Base-by-base conservation (phyloP, 2,113 vertebrate genomes). In the Apodemus speciosus region DNA sequence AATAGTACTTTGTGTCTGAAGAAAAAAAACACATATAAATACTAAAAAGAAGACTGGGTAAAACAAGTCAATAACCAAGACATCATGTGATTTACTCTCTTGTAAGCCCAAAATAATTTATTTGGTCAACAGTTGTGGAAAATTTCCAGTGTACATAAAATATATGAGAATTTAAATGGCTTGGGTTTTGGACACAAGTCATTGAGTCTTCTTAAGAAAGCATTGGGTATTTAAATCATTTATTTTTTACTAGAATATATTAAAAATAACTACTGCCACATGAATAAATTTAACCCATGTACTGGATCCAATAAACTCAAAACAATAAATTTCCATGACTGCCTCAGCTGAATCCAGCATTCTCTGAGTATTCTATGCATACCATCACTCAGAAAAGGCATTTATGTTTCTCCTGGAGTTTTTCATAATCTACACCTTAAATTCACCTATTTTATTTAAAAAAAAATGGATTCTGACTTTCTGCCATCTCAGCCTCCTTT, bases 51-150 rank as follows among this genome's bases (percentile, higher is more conserved):
- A 85, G 85, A 87, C 2, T 79, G n/a, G 9, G 92, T 51, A 93
- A 87, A 91, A 9, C 46, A 35, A 87, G 38, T 73, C n/a, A 56
- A 35, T 84, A 93, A 93, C 62, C 53, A 91, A 86, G 40, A 94
- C 49, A 13, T 73, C 43, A 64, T 6, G 79, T 73, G 49, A 35
- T 81, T n/a, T 79, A 92, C 30, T 30, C 27, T 64, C 6, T 43
- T 53, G 20, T 89, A 87, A 69, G 58, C 49, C 56, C 83, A 49
- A 58, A 88, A 58, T 25, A 87, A 40, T 35, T 79, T 60, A 85
- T 38, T 85, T 40, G 56, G n/a, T 66, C 80, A 76, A 58, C 23
- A 79, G 69, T 38, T 89, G 18, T 69, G 35, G 23, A 62, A 77
- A 83, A 7, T 84, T 88, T 38, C 30, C 56, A 83, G 3, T 25